Evolutionary conservation across 1,140 invertebrate genomes (phyloP).

Genomic region (Gonatopus flavifemur): DNA sequence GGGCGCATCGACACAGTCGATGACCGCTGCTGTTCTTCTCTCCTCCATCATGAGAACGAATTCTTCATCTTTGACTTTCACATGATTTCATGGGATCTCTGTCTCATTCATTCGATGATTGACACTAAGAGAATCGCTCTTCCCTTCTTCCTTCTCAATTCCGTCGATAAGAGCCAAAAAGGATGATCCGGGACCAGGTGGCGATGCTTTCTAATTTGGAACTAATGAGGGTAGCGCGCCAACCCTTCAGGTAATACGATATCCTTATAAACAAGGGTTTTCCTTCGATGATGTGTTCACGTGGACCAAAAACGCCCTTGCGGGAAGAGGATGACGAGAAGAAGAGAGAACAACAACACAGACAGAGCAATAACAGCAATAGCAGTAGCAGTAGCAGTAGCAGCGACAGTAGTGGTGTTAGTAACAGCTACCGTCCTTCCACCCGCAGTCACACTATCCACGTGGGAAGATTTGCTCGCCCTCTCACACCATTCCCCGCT

Average conservation of each 20-base stretch:
- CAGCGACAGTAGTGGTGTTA: too few species aligned
- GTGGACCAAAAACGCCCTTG: conserved; percentile 24
- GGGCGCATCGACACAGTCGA: conserved; percentile 4
- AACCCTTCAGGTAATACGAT: conserved; percentile 30
- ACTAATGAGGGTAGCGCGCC: conserved; percentile 25
- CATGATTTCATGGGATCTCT: conserved; percentile 33
- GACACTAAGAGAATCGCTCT: not conserved
- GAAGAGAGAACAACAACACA: too few species aligned
- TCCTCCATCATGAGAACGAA: not conserved
- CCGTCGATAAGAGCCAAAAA: not conserved
- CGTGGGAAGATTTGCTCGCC: conserved; percentile 46
- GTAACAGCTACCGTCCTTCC: too few species aligned
- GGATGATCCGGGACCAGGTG: conserved; percentile 15
- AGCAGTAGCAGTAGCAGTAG: too few species aligned
- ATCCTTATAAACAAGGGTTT: conserved; percentile 32
- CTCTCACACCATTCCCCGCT: conserved; percentile 14
- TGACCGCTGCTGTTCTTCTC: not conserved
- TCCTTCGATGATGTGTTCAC: conserved; percentile 21
- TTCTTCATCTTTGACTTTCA: not conserved
- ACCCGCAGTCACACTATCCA: conserved; percentile 55
- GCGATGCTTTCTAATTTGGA: conserved; percentile 28
- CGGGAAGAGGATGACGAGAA: conserved; percentile 16
- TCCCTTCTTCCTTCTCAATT: not conserved
- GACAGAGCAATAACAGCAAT: too few species aligned
- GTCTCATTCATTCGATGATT: conserved; percentile 3